A percentile compares a stretch with the other conserved stretches of the same genome.
Evolutionary conservation across 35 echinoderm and acorn worm genomes (phyloP).

Genomic region (Patiria miniata): DNA sequence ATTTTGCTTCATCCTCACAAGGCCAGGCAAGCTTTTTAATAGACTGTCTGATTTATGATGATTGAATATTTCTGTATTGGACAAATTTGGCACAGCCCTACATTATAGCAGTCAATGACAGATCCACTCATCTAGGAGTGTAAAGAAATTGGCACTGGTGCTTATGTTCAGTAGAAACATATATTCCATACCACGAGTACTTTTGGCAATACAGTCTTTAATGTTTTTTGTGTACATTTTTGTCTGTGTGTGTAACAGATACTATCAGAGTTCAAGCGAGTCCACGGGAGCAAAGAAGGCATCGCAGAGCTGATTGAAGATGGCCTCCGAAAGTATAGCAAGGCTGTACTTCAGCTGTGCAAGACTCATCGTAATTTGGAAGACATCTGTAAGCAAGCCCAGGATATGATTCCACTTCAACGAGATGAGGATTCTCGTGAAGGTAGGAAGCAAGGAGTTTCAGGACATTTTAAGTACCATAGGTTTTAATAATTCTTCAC

Average conservation of each 20-base stretch:
- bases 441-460: too few species aligned
- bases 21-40: too few species aligned
- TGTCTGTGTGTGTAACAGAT: not conserved
- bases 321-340: not conserved
- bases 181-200: too few species aligned
- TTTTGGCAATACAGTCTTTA: too few species aligned
- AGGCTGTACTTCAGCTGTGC: not conserved
- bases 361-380: not conserved
- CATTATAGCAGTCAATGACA: too few species aligned
- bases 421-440: not conserved
- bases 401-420: not conserved
- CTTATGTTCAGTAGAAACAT: too few species aligned
- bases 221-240: not conserved
- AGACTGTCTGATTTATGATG: too few species aligned
- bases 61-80: not conserved
- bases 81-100: not conserved
- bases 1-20: too few species aligned
- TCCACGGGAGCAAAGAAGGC: not conserved
- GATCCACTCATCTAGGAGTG: too few species aligned
- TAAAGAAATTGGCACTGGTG: too few species aligned
- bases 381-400: not conserved
- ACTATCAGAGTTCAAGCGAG: not conserved
- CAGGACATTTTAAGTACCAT: too few species aligned
- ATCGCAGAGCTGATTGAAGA: not conserved
- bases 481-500: too few species aligned